A percentile compares a stretch with the other conserved stretches of the same genome.
Conservation (phyloP, 1,140 invertebrate species). For the Eueides isabella region DNA sequence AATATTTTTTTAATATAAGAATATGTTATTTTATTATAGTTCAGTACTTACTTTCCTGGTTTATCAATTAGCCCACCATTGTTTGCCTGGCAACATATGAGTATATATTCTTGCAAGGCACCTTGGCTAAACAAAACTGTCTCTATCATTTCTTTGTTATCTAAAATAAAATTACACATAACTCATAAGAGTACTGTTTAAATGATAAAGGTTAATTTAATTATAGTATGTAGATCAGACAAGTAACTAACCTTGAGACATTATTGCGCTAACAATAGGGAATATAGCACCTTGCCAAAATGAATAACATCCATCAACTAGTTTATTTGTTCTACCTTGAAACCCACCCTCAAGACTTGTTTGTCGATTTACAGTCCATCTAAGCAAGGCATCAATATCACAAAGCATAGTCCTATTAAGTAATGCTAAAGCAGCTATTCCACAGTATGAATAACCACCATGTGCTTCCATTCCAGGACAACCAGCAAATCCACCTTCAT, state of each 20-base stretch:
- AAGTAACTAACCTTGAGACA: slow-evolving; percentile 65
- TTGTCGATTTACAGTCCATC: slow-evolving; percentile 94
- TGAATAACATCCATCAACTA: slow-evolving; percentile 99
- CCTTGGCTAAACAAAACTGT: slow-evolving; percentile 90
- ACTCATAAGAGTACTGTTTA: background rate
- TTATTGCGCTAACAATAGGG: slow-evolving; percentile 85
- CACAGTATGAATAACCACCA: slow-evolving; percentile 99
- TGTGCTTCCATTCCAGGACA: slow-evolving; percentile 98
- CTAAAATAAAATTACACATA: slow-evolving; percentile 50
- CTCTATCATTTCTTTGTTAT: slow-evolving; percentile 73
- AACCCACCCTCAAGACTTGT: slow-evolving; percentile 96
- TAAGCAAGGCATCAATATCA: slow-evolving; percentile 90
- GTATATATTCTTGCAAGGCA: slow-evolving; percentile 97
- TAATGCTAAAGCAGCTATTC: slow-evolving; percentile 92
- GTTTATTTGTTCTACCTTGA: slow-evolving; percentile 97
- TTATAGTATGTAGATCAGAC: slow-evolving; percentile 15
- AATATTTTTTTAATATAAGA: background rate
- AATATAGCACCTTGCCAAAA: slow-evolving; percentile 99
- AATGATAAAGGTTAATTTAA: background rate
- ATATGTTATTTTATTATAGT: background rate
- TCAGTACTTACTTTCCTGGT: slow-evolving; percentile 91
- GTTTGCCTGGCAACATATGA: slow-evolving; percentile 95
- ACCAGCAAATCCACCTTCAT: slow-evolving; percentile 98
- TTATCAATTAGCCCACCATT: slow-evolving; percentile 97
- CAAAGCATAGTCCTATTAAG: slow-evolving; percentile 91